Evolutionary conservation across 2,797 vertebrate genomes (phyloP).

Genomic region (Clarias fuscus): DNA sequence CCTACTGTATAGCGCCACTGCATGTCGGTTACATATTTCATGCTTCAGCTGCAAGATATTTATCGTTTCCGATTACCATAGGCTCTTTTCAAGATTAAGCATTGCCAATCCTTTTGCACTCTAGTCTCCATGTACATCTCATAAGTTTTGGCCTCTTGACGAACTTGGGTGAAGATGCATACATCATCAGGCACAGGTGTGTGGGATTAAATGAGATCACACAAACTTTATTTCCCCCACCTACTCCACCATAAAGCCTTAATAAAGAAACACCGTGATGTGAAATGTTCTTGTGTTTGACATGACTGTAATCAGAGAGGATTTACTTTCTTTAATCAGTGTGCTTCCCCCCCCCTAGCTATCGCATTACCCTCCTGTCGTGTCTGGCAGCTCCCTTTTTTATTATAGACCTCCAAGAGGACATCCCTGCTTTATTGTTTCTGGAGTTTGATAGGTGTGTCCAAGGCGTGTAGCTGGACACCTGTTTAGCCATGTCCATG

Average conservation of each 20-base stretch:
- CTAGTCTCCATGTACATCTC: background rate
- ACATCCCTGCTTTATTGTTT: slow-evolving; percentile 12
- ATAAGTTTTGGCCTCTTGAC: background rate
- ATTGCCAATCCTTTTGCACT: background rate
- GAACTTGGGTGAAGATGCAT: background rate
- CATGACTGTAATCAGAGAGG: slow-evolving; percentile 24
- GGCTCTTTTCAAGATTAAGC: background rate
- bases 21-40: background rate
- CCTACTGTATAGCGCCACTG: background rate
- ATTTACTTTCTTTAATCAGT: slow-evolving; percentile 29
- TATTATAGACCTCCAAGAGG: background rate
- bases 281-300: background rate
- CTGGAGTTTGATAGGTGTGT: slow-evolving; percentile 12
- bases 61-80: background rate
- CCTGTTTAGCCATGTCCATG: slow-evolving; percentile 50
- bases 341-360: background rate
- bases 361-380: slow-evolving; percentile 15
- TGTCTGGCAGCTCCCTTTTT: background rate
- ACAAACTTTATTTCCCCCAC: background rate
- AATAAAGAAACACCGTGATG: background rate
- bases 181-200: background rate
- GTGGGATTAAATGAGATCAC: background rate
- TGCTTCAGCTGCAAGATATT: background rate
- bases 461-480: slow-evolving; percentile 32
- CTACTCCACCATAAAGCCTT: slow-evolving; percentile 11